Conservation (phyloP, 2,888 invertebrate species). For the Labia minor region DNA sequence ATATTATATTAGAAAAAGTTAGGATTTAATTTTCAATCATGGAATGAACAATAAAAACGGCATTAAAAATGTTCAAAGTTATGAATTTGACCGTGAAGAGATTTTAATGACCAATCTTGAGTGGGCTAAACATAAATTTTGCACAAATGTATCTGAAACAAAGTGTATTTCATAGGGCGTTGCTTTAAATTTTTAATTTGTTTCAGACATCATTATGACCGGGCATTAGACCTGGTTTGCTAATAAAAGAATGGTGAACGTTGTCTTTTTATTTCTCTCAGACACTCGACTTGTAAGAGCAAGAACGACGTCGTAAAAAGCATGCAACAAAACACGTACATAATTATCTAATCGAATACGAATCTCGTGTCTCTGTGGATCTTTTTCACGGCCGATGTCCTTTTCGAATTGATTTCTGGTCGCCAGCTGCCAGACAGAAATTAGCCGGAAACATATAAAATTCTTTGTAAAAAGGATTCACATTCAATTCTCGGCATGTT, state of each 20-base stretch:
- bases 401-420: background rate
- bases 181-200: background rate
- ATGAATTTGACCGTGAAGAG: background rate
- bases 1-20: background rate
- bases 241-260: background rate
- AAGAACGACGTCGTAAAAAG: background rate
- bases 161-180: constrained; percentile 2
- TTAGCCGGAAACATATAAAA: too few species aligned
- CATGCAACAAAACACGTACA: background rate
- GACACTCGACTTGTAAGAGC: background rate
- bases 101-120: constrained; percentile 2
- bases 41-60: background rate
- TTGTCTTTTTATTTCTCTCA: background rate
- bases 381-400: background rate
- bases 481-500: too few species aligned
- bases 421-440: too few species aligned
- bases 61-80: background rate
- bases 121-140: background rate
- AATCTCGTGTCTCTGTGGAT: background rate
- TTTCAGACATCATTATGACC: constrained; percentile 6
- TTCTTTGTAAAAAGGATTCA: too few species aligned
- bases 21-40: background rate
- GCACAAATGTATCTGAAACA: background rate
- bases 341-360: background rate
- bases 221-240: background rate